Percentiles rank a stretch among this genome's conserved stretches.
Evolutionary conservation across 2,797 vertebrate species (phyloP).

Genomic region (Protosalanx chinensis): DNA sequence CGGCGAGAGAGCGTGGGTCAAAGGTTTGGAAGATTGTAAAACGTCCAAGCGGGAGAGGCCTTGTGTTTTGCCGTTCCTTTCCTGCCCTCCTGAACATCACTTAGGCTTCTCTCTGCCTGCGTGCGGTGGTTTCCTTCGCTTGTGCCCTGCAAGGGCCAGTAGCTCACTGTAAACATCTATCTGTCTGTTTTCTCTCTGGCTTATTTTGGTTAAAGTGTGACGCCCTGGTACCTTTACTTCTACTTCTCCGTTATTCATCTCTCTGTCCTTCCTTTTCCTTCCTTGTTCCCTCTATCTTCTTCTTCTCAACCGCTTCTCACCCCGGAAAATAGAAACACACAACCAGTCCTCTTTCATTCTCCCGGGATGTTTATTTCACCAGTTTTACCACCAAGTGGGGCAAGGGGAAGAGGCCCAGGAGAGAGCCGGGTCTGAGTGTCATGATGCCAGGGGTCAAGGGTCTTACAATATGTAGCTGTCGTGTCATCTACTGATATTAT

Average conservation of each 20-base stretch:
- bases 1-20: slow-evolving; percentile 35
- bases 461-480: too few species aligned
- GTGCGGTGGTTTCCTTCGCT: too few species aligned
- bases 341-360: slow-evolving; percentile 31
- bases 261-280: slow-evolving; percentile 26
- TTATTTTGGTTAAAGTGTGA: too few species aligned
- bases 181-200: too few species aligned
- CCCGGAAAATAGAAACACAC: neutral
- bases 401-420: slow-evolving; percentile 15
- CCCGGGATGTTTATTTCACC: slow-evolving; percentile 30
- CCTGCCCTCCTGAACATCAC: slow-evolving; percentile 38
- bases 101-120: too few species aligned
- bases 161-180: too few species aligned
- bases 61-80: slow-evolving; percentile 66
- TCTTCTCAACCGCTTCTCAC: slow-evolving; percentile 30
- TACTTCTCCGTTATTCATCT: slow-evolving; percentile 15
- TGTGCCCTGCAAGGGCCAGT: too few species aligned
- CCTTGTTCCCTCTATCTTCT: slow-evolving; percentile 32
- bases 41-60: slow-evolving; percentile 37
- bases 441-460: slow-evolving; percentile 12
- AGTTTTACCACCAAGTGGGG: slow-evolving; percentile 26
- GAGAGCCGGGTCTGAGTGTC: neutral
- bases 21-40: slow-evolving; percentile 50
- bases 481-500: too few species aligned
- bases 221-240: neutral